Conservation (phyloP, 2,113 vertebrate species). For the Lates calcarifer region DNA sequence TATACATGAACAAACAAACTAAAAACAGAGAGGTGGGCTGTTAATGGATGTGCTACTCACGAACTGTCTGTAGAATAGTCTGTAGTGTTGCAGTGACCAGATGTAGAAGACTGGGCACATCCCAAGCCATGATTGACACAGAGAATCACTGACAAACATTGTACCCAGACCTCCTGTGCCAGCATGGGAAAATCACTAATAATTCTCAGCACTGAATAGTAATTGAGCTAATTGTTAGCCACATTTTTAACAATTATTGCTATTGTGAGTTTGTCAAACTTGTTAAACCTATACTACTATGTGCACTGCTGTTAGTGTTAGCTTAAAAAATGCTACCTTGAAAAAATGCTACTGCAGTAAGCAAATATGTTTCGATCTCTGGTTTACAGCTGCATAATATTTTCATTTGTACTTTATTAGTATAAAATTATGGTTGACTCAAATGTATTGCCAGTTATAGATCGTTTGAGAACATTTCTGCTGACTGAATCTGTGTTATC, state of each 20-base stretch:
- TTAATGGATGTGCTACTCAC: constrained; percentile 24
- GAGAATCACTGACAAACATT: neutral
- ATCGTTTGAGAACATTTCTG: neutral
- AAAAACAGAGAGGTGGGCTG: constrained; percentile 44
- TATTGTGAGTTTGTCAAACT: neutral
- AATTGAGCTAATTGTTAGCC: constrained; percentile 3
- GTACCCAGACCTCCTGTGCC: neutral
- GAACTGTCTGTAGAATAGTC: constrained; percentile 27
- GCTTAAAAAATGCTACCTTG: neutral
- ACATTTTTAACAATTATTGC: constrained; percentile 13
- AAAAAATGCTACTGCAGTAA: too few relatives aligned
- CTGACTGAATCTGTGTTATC: neutral
- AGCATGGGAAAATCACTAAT: neutral
- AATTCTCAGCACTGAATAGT: constrained; percentile 2
- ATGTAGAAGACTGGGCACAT: neutral
- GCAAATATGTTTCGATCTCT: neutral
- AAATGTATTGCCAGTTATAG: neutral
- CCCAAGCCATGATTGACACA: neutral
- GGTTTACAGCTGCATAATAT: neutral
- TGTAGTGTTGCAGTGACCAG: constrained; percentile 8
- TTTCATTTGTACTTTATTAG: neutral
- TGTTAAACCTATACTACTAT: neutral
- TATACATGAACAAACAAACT: constrained; percentile 45
- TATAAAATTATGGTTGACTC: neutral
- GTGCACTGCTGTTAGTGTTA: neutral